These are phyloP conservation scores for Agrochola lychnidis DNA, from an alignment of 2,888 invertebrate genomes.

Conservation along the genomic window DNA sequence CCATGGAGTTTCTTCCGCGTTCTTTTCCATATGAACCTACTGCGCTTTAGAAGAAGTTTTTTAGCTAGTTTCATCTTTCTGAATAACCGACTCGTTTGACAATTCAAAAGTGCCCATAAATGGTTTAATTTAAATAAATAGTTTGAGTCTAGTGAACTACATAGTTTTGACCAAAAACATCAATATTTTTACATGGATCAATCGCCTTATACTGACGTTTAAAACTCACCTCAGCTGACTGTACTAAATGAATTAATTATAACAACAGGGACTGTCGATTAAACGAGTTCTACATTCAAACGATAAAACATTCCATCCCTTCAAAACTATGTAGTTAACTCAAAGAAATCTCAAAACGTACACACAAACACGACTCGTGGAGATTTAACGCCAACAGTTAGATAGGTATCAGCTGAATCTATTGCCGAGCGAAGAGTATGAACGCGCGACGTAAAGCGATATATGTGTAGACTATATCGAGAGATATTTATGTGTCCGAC, in stretches of 20 bases:
- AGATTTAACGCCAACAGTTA: slow-evolving; percentile 80
- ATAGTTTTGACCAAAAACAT: background rate
- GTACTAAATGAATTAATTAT: background rate
- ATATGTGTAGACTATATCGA: slow-evolving; percentile 69
- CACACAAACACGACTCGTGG: slow-evolving; percentile 75
- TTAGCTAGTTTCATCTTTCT: no score
- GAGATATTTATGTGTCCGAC: slow-evolving; percentile 70
- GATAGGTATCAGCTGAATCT: slow-evolving; percentile 81
- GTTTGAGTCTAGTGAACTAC: background rate
- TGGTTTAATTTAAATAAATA: background rate
- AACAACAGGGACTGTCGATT: background rate
- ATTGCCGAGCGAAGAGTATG: slow-evolving; percentile 77
- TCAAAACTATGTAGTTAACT: slow-evolving; percentile 41
- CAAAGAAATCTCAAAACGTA: slow-evolving; percentile 67
- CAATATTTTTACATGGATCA: background rate
- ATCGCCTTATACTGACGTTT: background rate
- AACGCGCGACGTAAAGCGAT: slow-evolving; percentile 73
- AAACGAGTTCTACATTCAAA: slow-evolving; percentile 9
- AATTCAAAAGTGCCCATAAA: background rate
- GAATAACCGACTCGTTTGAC: no score
- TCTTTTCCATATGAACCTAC: no score
- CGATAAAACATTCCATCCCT: slow-evolving; percentile 3
- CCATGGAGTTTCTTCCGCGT: no score
- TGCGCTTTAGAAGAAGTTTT: no score
- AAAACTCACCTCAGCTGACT: background rate